phyloP scores from a whole-genome alignment of 1,140 invertebrate genomes.

The Ceratosolen solmsi region DNA sequence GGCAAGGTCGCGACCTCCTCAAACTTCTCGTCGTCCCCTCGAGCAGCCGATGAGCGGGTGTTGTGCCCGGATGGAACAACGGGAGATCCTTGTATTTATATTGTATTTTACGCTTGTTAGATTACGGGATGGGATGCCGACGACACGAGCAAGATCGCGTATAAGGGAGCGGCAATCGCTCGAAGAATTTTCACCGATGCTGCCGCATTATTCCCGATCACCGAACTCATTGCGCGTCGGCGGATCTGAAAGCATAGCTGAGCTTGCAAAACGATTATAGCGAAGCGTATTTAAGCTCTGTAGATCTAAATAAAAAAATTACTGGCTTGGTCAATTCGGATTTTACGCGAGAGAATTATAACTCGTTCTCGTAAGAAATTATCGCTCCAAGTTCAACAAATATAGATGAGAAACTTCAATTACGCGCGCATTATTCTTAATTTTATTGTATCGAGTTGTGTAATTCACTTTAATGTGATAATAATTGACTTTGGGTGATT shows the following conservation, averaged over 20 bases:
- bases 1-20: slow-evolving; percentile 63
- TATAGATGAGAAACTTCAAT: too few species aligned
- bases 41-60: background rate
- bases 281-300: background rate
- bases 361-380: background rate
- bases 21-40: slow-evolving; percentile 39
- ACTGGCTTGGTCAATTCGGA: background rate
- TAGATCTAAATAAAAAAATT: background rate
- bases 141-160: too few species aligned
- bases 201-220: background rate
- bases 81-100: background rate
- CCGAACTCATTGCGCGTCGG: background rate
- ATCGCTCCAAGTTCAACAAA: background rate
- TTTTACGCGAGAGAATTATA: background rate
- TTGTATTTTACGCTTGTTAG: slow-evolving; percentile 48
- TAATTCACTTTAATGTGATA: too few species aligned
- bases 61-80: background rate
- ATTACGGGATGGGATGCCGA: background rate
- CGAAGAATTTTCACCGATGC: background rate
- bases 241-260: background rate
- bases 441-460: too few species aligned
- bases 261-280: background rate
- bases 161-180: background rate
- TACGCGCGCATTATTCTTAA: too few species aligned
- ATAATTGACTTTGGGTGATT: too few species aligned